Evolutionary conservation across 2,888 invertebrate species (phyloP), one percentile per base, ranked within the genome.

Genomic region (Cancer borealis): DNA sequence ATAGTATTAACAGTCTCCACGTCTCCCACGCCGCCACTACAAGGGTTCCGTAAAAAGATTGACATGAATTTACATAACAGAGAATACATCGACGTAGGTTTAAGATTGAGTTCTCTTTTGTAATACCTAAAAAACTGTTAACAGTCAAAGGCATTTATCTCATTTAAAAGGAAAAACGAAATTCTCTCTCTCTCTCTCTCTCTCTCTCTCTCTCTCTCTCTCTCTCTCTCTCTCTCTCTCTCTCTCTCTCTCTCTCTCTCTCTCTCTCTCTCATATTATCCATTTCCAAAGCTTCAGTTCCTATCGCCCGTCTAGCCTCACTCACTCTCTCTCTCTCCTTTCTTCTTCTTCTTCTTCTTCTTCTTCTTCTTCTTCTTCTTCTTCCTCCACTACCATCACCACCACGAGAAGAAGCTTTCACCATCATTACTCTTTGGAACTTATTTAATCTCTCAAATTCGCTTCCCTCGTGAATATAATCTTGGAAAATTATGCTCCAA

Each of bases 191-290:
- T 45, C 88, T 39, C 88, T 88, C 84, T 84, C 84, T 84, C 84
- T 84, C 84, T 84, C 84, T 84, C 84, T 84, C 84, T 84, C 84
- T 84, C 84, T 84, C 88, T 88, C 88, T 88, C 88, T 45, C 88
- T 88, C 88, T 88, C 88, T 88, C 88, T 88, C 88, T 88, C 88
- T 88, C 88, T 39, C 88, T 30, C 45, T 45, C 39, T 88, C 88
- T 45, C 88, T 88, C 60, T 60, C 60, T 60, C 60, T 60, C 60
- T 60, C 60, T 60, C 60, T 60, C 60, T 60, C 60, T 60, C 60
- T 60, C 60, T 60, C 60, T 60, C 60, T 60, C 60, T 60, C 17
- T 60, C 17, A 17, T 17, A 21, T 60, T 21, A 60, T 21, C 39
- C 39, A 39, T 39, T 39, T 39, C 39, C 39, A 39, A 39, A 39